Base-by-base conservation (phyloP, 2,888 invertebrate species). In the Pollenia angustigena region DNA sequence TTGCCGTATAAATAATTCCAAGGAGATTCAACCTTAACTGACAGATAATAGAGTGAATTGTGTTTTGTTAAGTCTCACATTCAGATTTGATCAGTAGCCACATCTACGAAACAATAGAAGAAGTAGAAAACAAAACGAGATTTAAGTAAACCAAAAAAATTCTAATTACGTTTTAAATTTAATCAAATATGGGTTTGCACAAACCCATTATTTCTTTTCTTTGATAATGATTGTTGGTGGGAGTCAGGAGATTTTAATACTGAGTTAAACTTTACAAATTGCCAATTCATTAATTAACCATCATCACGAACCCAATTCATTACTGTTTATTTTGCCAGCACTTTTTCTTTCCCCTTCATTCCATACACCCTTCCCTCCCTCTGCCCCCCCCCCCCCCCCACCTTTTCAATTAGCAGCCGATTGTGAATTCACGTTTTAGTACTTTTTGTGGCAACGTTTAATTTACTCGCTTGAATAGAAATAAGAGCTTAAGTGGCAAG, bases 231-330 rank as follows among this genome's bases (percentile, higher is more conserved):
- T 10, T 56, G 0, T 23, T 18, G 58, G 23, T 58, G n/a, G 1
- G 23, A 1, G 14, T 32, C 32, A 6, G 32, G 32, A 32, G 32
- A 8, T 9, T 48, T 23, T 10, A 68, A 58, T 50, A 46, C 16
- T 16, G 71, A 54, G 60, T 71, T 60, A 66, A 80, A 72, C 58
- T 80, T 76, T 76, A 72, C 79, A 80, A 82, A 86, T 80, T 82
- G 79, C 50, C 75, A 75, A 82, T 80, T 76, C 76, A 86, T 82
- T 80, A 80, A 80, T 76, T 82, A 79, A 76, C 75, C 75, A 75
- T 68, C 81, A 74, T 46, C 48, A 68, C 16, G 44, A 82, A 76
- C 50, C 71, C 50, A 71, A 80, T 75, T 71, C 64, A 82, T 71
- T 83, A 71, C 18, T 18, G 44, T 75, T 82, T 48, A 58, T 79